Conservation (phyloP, 2,888 invertebrate genomes). For the Schrankia costaestrigalis region DNA sequence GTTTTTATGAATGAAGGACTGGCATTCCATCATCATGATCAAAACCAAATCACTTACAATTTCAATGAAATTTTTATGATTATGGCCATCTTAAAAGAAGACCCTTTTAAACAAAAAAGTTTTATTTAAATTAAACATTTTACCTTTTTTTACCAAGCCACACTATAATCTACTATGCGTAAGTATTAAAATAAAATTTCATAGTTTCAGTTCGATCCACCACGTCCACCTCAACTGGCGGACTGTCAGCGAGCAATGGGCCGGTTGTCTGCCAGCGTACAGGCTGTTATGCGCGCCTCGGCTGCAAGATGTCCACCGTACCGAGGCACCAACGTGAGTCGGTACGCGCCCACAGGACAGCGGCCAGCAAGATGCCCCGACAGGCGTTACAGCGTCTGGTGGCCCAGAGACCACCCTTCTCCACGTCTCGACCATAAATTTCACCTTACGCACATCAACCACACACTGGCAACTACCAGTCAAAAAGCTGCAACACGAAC, state of each 20-base stretch:
- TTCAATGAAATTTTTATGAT: no score
- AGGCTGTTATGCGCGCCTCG: constrained; percentile 61
- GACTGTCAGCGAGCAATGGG: constrained; percentile 65
- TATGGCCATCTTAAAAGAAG: no score
- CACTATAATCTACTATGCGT: no score
- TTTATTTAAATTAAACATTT: no score
- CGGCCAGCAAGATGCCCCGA: constrained; percentile 59
- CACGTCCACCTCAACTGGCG: constrained; percentile 54
- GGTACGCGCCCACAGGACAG: constrained; percentile 66
- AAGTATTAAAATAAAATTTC: no score
- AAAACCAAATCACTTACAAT: no score
- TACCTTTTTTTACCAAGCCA: no score
- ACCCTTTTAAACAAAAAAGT: no score
- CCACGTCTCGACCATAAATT: constrained; percentile 51
- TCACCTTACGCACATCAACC: constrained; percentile 40
- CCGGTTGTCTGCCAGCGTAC: constrained; percentile 62
- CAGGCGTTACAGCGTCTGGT: constrained; percentile 60
- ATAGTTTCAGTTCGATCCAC: constrained; percentile 70
- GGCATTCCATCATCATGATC: no score
- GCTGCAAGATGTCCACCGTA: constrained; percentile 62
- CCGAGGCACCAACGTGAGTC: constrained; percentile 66
- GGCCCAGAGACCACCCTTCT: constrained; percentile 59
- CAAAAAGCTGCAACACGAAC: constrained; percentile 26
- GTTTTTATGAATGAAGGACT: no score
- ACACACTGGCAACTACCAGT: constrained; percentile 8